Percentiles rank a stretch among this genome's conserved stretches.
Evolutionary conservation across 2,113 vertebrate genomes (phyloP).

Genomic region (Albula glossodonta): DNA sequence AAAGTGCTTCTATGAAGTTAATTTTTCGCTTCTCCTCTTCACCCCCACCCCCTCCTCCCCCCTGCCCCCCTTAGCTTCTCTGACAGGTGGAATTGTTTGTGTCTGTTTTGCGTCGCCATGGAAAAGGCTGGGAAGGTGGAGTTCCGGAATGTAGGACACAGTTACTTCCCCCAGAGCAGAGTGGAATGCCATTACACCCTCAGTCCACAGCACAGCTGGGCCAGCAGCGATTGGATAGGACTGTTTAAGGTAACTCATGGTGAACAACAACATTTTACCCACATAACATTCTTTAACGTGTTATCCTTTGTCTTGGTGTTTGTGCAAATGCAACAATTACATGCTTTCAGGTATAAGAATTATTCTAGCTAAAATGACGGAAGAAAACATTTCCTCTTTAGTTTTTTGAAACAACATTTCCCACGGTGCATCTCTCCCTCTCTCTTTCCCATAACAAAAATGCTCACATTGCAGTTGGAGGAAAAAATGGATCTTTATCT

Average conservation of each 20-base stretch:
- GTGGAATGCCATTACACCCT: constrained; percentile 87
- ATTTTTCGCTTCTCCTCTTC: background rate
- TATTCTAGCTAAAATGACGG: no score
- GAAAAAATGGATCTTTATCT: no score
- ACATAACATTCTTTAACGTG: background rate
- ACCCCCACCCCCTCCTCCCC: no score
- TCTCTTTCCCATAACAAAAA: no score
- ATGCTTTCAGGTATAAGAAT: no score
- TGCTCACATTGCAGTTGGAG: no score
- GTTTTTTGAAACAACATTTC: no score
- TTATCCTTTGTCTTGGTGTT: no score
- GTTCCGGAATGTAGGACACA: constrained; percentile 82
- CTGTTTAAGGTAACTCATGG: constrained; percentile 79
- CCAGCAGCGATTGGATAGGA: constrained; percentile 86
- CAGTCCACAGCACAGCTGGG: constrained; percentile 70
- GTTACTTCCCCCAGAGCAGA: constrained; percentile 83
- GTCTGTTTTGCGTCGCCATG: constrained; percentile 61
- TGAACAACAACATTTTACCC: background rate
- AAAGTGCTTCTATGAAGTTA: background rate
- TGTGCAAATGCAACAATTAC: no score
- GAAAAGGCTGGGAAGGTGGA: constrained; percentile 71
- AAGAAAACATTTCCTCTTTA: no score
- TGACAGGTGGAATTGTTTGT: background rate
- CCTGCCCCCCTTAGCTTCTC: background rate
- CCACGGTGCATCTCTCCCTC: no score